These are phyloP conservation scores for Drosophila mauritiana DNA, from an alignment of 1,140 invertebrate genomes.

Conservation along the genomic window DNA sequence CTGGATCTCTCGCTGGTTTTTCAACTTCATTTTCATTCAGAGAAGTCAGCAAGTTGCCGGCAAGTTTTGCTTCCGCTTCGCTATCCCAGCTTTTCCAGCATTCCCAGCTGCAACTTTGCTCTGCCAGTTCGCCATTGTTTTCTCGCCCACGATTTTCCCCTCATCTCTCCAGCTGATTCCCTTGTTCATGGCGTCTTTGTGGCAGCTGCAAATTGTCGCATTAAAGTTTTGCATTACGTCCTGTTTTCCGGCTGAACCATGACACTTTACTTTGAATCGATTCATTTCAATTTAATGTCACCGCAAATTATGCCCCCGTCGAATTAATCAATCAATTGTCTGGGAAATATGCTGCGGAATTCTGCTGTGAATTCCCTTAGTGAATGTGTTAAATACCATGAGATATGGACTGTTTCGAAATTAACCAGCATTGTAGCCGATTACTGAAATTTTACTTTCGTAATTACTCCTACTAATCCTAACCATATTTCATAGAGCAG, in stretches of 20 bases:
- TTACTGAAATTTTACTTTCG: no score
- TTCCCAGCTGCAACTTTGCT: slow-evolving; percentile 39
- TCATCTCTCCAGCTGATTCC: slow-evolving; percentile 3
- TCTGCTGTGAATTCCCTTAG: neutral
- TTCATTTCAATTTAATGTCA: slow-evolving; percentile 52
- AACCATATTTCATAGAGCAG: no score
- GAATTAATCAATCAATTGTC: slow-evolving; percentile 12
- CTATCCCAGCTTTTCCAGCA: slow-evolving; percentile 18
- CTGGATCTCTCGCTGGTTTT: slow-evolving; percentile 24
- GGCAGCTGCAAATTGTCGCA: slow-evolving; percentile 69
- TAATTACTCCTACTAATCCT: no score
- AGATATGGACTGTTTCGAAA: no score
- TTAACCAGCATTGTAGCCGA: no score
- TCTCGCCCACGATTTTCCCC: neutral
- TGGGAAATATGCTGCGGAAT: neutral
- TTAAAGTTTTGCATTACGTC: slow-evolving; percentile 51
- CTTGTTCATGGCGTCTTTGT: slow-evolving; percentile 33
- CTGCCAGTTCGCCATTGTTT: slow-evolving; percentile 22
- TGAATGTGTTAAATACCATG: neutral
- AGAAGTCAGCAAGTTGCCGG: slow-evolving; percentile 46
- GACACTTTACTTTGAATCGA: slow-evolving; percentile 21
- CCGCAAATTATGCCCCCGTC: slow-evolving; percentile 50
- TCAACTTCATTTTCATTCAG: slow-evolving; percentile 55
- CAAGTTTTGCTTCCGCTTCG: slow-evolving; percentile 50
- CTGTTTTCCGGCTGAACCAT: slow-evolving; percentile 34